phyloP scores from a whole-genome alignment of 2,888 invertebrate species.

The Synanthedon myopaeformis region DNA sequence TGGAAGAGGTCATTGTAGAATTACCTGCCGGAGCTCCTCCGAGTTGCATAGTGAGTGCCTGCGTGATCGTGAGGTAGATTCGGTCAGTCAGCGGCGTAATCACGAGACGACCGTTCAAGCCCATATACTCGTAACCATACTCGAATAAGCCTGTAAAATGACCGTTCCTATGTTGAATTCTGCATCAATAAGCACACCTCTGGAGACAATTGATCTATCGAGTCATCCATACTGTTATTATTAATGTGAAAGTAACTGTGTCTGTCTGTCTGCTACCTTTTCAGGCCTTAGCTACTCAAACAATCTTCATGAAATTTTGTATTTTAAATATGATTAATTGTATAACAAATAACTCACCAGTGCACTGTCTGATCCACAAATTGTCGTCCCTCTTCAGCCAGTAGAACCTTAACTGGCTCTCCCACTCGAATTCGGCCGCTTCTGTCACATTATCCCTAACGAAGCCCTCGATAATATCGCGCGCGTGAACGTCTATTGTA shows the following conservation, averaged over 20 bases:
- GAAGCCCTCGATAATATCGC: slow-evolving; percentile 89
- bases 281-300: no score
- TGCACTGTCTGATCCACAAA: slow-evolving; percentile 85
- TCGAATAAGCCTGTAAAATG: slow-evolving; percentile 77
- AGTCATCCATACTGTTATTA: no score
- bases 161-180: not conserved
- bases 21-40: slow-evolving; percentile 89
- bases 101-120: slow-evolving; percentile 89
- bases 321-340: not conserved
- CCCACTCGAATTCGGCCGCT: slow-evolving; percentile 91
- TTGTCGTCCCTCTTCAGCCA: slow-evolving; percentile 88
- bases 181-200: not conserved
- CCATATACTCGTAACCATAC: slow-evolving; percentile 97
- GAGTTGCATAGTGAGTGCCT: slow-evolving; percentile 90
- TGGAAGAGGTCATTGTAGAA: no score
- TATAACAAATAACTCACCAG: slow-evolving; percentile 43
- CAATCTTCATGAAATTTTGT: no score
- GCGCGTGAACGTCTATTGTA: slow-evolving; percentile 91
- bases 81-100: slow-evolving; percentile 93
- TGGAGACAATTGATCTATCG: no score
- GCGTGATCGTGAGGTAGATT: slow-evolving; percentile 92
- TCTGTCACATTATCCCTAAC: slow-evolving; percentile 85
- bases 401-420: slow-evolving; percentile 92
- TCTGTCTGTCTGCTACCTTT: no score
- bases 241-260: no score